Base-by-base conservation (phyloP, 2,797 vertebrate genomes). In the Botia kubotai region DNA sequence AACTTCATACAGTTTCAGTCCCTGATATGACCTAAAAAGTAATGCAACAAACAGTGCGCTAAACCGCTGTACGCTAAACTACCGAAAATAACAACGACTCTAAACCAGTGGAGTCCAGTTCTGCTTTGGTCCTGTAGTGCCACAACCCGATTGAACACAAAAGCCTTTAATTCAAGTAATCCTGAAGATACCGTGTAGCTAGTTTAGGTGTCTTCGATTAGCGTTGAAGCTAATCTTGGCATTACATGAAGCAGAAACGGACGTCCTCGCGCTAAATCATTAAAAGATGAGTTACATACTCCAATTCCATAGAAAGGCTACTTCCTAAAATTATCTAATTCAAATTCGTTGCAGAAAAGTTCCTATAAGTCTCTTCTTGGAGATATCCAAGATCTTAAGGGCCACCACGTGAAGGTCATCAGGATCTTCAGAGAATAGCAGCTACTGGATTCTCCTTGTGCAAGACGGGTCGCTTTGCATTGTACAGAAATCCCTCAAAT, bases 371-470 rank as follows among this genome's bases (percentile, higher is more conserved):
- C 73, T 74, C 60, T 77, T 81, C 67, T 60, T 69, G 4, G 50
- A 66, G 66, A 79, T 58, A 48, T 82, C 67, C 29, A 46, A 77
- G 75, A 72, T 52, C 23, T 53, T 66, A 77, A 77, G 33, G 63
- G 75, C 82, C 91, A 89, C 94, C 90, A 91, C 93, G 92, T 29
- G 90, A 94, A 90, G 93, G 92, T 90, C 88, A 82, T 89, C 88
- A 82, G 57, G 76, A 79, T 88, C 90, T 88, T 90, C 76, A 65
- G 43, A 67, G 67, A 4, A 39, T 72, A 84, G 81, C 81, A 84
- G 81, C 78, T 26, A 62, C 60, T 76, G 72, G 52, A 66, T 80
- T 82, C 72, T 81, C 75, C 53, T 84, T 84, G 81, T 70, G 80
- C 68, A 76, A 67, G 71, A 75, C 55, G 68, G 43, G 73, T 85